A percentile compares a stretch with the other conserved stretches of the same genome.
These are phyloP conservation scores for Diarsia dahlii DNA, from an alignment of 2,888 invertebrate genomes.

Conservation along the genomic window DNA sequence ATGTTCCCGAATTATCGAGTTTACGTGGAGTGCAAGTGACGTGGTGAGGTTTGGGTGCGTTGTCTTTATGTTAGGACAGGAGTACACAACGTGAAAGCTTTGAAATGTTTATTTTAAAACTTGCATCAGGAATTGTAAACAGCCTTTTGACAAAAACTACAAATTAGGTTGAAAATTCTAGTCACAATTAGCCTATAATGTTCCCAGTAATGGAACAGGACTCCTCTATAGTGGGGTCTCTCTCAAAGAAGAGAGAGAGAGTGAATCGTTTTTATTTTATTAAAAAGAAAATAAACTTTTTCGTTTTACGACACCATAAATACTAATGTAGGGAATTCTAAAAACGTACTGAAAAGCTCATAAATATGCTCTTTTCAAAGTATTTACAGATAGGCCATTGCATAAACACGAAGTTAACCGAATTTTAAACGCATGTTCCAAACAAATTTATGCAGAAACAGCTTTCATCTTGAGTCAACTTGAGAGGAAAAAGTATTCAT, in stretches of 20 bases:
- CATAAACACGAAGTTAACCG: too few relatives aligned
- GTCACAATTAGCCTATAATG: background rate
- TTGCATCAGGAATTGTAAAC: too few relatives aligned
- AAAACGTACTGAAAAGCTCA: background rate
- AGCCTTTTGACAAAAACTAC: background rate
- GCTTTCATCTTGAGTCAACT: background rate
- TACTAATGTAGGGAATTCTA: background rate
- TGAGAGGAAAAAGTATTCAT: background rate
- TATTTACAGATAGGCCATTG: background rate
- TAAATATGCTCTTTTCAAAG: background rate
- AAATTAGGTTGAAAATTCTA: background rate
- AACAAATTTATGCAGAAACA: background rate
- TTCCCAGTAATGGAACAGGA: too few relatives aligned
- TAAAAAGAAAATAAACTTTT: too few relatives aligned
- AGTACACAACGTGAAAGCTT: background rate
- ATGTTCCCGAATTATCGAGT: conserved; percentile 16
- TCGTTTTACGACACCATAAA: background rate
- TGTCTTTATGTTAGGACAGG: background rate
- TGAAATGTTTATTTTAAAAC: background rate
- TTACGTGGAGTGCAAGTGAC: conserved; percentile 20
- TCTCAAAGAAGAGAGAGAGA: too few relatives aligned
- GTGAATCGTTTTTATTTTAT: too few relatives aligned
- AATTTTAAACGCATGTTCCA: background rate
- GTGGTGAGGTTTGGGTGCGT: background rate
- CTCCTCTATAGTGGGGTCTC: too few relatives aligned